These are phyloP conservation scores for Scaptomyza parva DNA, from an alignment of 2,888 invertebrate species.

Conservation along the genomic window DNA sequence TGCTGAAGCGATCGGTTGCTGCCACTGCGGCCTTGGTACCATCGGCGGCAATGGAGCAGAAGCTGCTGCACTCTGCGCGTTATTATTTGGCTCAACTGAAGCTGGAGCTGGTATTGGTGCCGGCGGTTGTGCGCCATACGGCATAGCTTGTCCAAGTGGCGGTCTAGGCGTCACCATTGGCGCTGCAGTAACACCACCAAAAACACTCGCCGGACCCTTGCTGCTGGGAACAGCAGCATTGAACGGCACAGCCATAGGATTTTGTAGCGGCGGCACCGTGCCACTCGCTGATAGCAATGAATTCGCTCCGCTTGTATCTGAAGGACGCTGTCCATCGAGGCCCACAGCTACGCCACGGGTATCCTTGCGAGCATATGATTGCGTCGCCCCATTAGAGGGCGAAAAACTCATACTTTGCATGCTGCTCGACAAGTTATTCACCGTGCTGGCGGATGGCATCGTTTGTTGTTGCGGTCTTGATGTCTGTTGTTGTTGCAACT, in stretches of 20 bases:
- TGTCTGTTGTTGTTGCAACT: slow-evolving; percentile 1
- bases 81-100: slow-evolving; percentile 56
- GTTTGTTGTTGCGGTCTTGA: neutral
- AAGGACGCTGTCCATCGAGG: slow-evolving; percentile 13
- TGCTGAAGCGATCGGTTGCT: slow-evolving; percentile 16
- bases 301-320: slow-evolving; percentile 20
- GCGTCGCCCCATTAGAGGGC: slow-evolving; percentile 48
- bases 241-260: slow-evolving; percentile 56
- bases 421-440: slow-evolving; percentile 53
- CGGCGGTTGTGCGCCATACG: slow-evolving; percentile 32
- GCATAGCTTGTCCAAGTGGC: slow-evolving; percentile 7
- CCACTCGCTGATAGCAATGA: slow-evolving; percentile 33
- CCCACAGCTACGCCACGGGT: slow-evolving; percentile 56
- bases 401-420: slow-evolving; percentile 74
- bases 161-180: slow-evolving; percentile 8
- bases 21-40: slow-evolving; percentile 32
- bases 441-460: slow-evolving; percentile 12
- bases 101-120: slow-evolving; percentile 8
- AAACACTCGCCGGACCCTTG: slow-evolving; percentile 47
- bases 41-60: slow-evolving; percentile 4
- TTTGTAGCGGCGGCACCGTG: slow-evolving; percentile 21
- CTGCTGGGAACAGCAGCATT: slow-evolving; percentile 34
- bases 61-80: slow-evolving; percentile 28
- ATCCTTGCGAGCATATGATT: slow-evolving; percentile 36
- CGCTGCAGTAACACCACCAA: slow-evolving; percentile 30